Percentiles rank a stretch among this genome's conserved stretches.
Conservation (phyloP, 2,113 vertebrate genomes). For the Progne subis region DNA sequence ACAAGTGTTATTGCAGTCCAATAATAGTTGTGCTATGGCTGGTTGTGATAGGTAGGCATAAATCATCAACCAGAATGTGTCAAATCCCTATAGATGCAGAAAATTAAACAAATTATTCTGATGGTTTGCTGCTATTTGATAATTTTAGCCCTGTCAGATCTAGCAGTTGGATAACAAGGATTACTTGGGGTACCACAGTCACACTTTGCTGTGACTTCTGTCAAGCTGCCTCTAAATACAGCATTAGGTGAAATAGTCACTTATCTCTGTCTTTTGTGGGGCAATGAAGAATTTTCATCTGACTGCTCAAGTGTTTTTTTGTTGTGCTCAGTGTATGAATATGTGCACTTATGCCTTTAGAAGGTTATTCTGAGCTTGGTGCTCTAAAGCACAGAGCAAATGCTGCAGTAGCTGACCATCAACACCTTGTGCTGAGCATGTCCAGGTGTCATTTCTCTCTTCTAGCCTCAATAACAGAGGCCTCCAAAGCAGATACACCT, state of each 20-base stretch:
- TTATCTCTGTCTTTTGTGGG: neutral
- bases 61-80: neutral
- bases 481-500: neutral
- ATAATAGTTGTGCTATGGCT: neutral
- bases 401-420: neutral
- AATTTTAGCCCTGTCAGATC: neutral
- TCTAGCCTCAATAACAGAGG: neutral
- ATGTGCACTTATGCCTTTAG: neutral
- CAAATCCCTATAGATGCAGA: neutral
- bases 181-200: neutral
- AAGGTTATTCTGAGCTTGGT: neutral
- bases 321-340: neutral
- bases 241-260: neutral
- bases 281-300: neutral
- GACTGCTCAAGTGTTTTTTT: neutral
- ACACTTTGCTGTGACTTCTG: neutral
- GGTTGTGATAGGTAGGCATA: neutral
- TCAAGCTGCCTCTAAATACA: neutral
- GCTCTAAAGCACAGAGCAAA: neutral
- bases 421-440: neutral
- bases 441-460: neutral
- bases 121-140: neutral
- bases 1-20: neutral
- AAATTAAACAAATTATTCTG: neutral
- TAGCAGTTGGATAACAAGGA: rapidly evolving